Evolutionary conservation across 2,113 vertebrate species (phyloP), one percentile per base, ranked within the genome.

Genomic region (Lycaon pictus): DNA sequence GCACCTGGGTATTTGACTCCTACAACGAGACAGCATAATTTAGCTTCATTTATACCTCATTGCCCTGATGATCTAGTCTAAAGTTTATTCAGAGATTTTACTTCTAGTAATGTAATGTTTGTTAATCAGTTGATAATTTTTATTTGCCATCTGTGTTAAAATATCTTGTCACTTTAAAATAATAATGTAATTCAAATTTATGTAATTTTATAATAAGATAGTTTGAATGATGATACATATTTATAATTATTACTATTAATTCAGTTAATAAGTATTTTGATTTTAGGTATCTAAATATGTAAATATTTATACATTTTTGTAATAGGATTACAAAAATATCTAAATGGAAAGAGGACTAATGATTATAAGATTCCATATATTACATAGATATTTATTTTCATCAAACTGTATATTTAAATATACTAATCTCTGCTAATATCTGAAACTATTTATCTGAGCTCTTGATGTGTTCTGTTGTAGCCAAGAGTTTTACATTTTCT

Each of bases 1-100:
- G 96, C 96, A 98, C 97, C 93, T 97, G 98, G 90, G 55, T 77
- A 29, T 96, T 96, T 88, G 82, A 93, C 92, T 95, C 80, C 74
- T 58, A 60, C 17, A 72, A 27, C 53, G 48, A 86, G 51, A 97
- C 16, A 74, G 63, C 43, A 82, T 92, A 83, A 82, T 94, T 94
- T 83, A 89, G 62, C 88, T 96, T 85, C 77, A 77, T 90, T 93
- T 92, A 29, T 56, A 63, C 3, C 27, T 72, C 71, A 25, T 77
- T 72, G 19, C 23, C 29, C 35, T 12, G 27, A 65, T 63, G 27
- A 11, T 32, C 22, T 27, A 77, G 19, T 5, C 37, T 4, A 35
- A 94, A 89, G 29, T 35, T 90, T 80, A 87, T 83, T 29, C 51
- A 81, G 93, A 97, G 65, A 96, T 77, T 92, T 92, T 85, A 72